phyloP scores from a whole-genome alignment of 2,888 invertebrate species.

The Philereme vetulata region DNA sequence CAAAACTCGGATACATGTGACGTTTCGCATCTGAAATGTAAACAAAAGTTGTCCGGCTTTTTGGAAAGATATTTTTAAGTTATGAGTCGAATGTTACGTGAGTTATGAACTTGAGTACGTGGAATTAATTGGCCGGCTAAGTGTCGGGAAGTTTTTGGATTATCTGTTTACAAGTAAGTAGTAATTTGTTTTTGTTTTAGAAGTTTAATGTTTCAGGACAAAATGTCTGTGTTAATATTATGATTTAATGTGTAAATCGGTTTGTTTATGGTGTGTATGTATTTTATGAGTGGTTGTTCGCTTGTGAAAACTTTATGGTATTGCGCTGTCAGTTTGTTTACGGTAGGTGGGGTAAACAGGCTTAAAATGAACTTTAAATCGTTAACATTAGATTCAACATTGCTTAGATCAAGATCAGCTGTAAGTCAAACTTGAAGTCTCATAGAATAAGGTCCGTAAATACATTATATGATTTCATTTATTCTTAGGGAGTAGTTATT shows the following conservation, averaged over 20 bases:
- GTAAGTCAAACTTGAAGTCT: too few species aligned
- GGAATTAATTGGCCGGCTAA: slow-evolving; percentile 71
- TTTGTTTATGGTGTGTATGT: slow-evolving; percentile 50
- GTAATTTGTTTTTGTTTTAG: slow-evolving; percentile 56
- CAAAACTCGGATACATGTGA: slow-evolving; percentile 80
- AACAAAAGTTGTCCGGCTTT: slow-evolving; percentile 76
- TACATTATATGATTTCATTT: too few species aligned
- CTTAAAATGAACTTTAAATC: too few species aligned
- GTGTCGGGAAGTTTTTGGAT: slow-evolving; percentile 71
- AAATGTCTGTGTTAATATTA: slow-evolving; percentile 55
- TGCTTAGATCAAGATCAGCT: too few species aligned
- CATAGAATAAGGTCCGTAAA: too few species aligned
- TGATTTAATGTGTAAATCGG: slow-evolving; percentile 47
- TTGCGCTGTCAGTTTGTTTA: slow-evolving; percentile 48
- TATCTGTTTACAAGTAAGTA: slow-evolving; percentile 78
- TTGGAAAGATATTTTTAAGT: slow-evolving; percentile 58
- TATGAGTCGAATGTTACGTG: slow-evolving; percentile 69
- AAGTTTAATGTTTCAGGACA: slow-evolving; percentile 49
- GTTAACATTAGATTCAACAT: too few species aligned
- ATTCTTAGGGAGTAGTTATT: too few species aligned
- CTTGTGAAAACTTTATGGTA: slow-evolving; percentile 54
- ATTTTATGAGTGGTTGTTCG: slow-evolving; percentile 52
- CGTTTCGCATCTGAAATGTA: slow-evolving; percentile 80
- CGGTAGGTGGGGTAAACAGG: slow-evolving; percentile 30
- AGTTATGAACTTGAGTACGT: slow-evolving; percentile 77